Evolutionary conservation across 2,113 vertebrate genomes (phyloP), one percentile per base, ranked within the genome.

Genomic region (Willisornis vidua): DNA sequence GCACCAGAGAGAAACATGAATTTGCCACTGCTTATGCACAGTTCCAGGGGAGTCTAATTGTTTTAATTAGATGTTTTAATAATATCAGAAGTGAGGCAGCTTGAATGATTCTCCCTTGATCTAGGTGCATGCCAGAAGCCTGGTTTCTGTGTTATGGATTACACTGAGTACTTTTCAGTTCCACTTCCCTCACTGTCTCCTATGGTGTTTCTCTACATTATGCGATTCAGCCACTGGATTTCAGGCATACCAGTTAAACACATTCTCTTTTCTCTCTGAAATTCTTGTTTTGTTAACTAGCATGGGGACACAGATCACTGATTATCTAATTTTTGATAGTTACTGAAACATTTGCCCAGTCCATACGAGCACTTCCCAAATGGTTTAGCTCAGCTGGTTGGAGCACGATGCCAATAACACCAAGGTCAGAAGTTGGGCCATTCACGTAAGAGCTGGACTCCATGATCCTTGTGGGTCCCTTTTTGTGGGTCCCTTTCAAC

Each of bases 11-110:
- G 55, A 77, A 92, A 43, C 26, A 20, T 5, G 45, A 59, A 41
- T 72, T 77, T 83, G 59, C 43, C 10, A 6, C 41, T 67, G 76
- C 57, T 61, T 52, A 15, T 75, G 61, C 3, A 4, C 37, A 13
- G 33, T 83, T 92, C 67, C 28, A 83, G n/a, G 49, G 58, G 41
- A 95, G 73, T 86, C 51, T 84, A 86, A 80, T 77, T 77, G 89
- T 55, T 94, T 93, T 93, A 92, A 93, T 94, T 86, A 90, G 39
- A 52, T 12, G 55, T 90, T 74, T 92, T 84, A 86, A 72, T 93
- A 89, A 57, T 75, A 81, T 52, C 68, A 51, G 55, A 90, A 88
- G 14, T 67, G 66, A 87, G 39, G 57, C 57, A 90, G 55, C 68
- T 77, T 89, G 68, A 59, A 46, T 52, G 16, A 43, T 80, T 86